Base-by-base conservation (phyloP, 2,113 vertebrate genomes). In the Gnathonemus echidnorhynchus region DNA sequence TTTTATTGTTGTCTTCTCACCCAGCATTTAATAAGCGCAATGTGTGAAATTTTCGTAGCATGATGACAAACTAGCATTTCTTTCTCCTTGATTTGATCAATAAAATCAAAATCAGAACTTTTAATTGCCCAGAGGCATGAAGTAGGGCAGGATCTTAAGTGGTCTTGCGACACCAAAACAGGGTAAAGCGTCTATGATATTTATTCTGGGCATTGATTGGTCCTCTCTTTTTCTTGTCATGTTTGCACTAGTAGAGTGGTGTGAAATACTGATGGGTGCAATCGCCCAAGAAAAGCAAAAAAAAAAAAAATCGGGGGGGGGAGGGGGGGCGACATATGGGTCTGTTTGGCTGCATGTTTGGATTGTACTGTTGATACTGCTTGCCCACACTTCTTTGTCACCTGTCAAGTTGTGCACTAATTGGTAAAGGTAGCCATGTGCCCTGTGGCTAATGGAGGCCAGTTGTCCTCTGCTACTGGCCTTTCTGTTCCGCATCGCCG, bases 271-370 rank as follows among this genome's bases (percentile, higher is more conserved):
- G 77, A 39, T 83, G 39, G 31, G 77, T 45, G 31, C 39, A 7
- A 19, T 83, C 19, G 8, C 1, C 39, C 31, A 39, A 83, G 77
- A 45, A 83, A 83, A 42, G 42, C 45, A 85, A 10, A 80, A 80
- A 39, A 53, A 56, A 19, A 56, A 15, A 74, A 17, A 17, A 17
- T 19, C 3, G 35, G 70, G 3, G 70, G 9, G 66, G 35, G 70
- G 3, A 11, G 31, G 31, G 70, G 56, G 74, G 15, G 5, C 0
- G 74, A 80, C 83, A 85, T 85, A 85, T 85, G 83, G 83, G 45
- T 85, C 17, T 85, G 45, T 85, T 85, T 85, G 83, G 83, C 83
- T 11, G 21, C 83, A 13, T 85, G 83, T 85, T 85, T 85, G 83
- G 83, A 85, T 85, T 85, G 83, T 48, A 21, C 9, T 48, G 83